A percentile compares a stretch with the other conserved stretches of the same genome.
phyloP scores from a whole-genome alignment of 1,140 invertebrate species.

The Drosophila azteca region DNA sequence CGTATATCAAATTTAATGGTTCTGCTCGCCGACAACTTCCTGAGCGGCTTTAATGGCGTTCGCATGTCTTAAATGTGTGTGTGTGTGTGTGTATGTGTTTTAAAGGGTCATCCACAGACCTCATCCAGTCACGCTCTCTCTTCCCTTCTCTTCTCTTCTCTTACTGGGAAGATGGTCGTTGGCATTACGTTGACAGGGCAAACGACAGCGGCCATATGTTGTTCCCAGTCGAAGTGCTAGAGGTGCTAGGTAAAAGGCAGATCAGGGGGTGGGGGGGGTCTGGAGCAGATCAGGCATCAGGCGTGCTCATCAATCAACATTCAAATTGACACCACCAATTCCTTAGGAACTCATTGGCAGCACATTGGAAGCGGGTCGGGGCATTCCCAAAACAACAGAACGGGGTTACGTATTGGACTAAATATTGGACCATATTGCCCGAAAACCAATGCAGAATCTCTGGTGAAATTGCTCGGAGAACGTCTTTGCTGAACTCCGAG shows the following conservation, averaged over 20 bases:
- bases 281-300: not conserved
- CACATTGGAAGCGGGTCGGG: not conserved
- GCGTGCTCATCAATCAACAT: conserved; percentile 62
- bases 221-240: not conserved
- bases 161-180: conserved; percentile 1
- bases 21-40: conserved; percentile 59
- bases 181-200: conserved; percentile 18
- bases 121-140: too few relatives aligned
- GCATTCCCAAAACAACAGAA: not conserved
- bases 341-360: not conserved
- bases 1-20: conserved; percentile 77
- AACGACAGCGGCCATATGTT: conserved; percentile 28
- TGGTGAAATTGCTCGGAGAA: not conserved
- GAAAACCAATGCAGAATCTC: not conserved
- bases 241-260: not conserved
- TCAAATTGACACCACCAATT: conserved; percentile 42
- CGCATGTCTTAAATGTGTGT: conserved; percentile 24
- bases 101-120: conserved; percentile 26
- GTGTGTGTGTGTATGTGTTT: not conserved
- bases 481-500: conserved; percentile 17
- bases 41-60: conserved; percentile 59
- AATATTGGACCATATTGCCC: too few relatives aligned
- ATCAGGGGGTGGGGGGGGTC: not conserved
- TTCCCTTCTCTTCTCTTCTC: too few relatives aligned
- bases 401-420: too few relatives aligned